These are phyloP conservation scores for Zaprionus kolodkinae DNA, from an alignment of 1,140 invertebrate species.

Conservation along the genomic window DNA sequence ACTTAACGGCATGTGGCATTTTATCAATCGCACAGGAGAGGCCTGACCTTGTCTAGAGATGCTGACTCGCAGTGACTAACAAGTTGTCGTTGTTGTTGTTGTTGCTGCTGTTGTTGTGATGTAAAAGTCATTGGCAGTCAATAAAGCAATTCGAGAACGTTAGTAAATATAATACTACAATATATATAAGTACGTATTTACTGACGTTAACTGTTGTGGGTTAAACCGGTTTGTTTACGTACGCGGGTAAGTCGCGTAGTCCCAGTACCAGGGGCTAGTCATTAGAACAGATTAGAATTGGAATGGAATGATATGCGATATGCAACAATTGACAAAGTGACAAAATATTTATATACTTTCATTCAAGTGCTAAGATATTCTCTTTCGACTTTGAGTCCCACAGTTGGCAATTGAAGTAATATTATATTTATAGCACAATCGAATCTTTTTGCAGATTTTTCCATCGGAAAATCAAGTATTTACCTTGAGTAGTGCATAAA, in stretches of 20 bases:
- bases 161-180: slow-evolving; percentile 21
- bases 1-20: slow-evolving; percentile 14
- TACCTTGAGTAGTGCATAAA: background rate
- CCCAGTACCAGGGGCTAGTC: background rate
- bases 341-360: background rate
- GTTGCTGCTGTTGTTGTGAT: slow-evolving; percentile 27
- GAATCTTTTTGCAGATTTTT: too few relatives aligned
- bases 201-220: slow-evolving; percentile 45
- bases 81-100: slow-evolving; percentile 16
- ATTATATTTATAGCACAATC: background rate
- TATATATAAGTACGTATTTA: slow-evolving; percentile 21
- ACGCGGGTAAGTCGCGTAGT: background rate
- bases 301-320: slow-evolving; percentile 20
- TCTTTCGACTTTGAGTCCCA: background rate
- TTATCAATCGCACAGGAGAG: slow-evolving; percentile 24
- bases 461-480: background rate
- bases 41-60: slow-evolving; percentile 39
- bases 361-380: slow-evolving; percentile 5
- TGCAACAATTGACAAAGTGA: background rate
- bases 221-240: slow-evolving; percentile 49
- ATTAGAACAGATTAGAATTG: slow-evolving; percentile 17
- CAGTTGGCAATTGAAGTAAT: background rate
- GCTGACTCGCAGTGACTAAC: slow-evolving; percentile 38
- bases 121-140: slow-evolving; percentile 49
- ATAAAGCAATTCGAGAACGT: slow-evolving; percentile 44